Percentiles rank a stretch among this genome's conserved stretches.
Evolutionary conservation across 2,888 invertebrate genomes (phyloP).

Genomic region (Acronicta leporina): DNA sequence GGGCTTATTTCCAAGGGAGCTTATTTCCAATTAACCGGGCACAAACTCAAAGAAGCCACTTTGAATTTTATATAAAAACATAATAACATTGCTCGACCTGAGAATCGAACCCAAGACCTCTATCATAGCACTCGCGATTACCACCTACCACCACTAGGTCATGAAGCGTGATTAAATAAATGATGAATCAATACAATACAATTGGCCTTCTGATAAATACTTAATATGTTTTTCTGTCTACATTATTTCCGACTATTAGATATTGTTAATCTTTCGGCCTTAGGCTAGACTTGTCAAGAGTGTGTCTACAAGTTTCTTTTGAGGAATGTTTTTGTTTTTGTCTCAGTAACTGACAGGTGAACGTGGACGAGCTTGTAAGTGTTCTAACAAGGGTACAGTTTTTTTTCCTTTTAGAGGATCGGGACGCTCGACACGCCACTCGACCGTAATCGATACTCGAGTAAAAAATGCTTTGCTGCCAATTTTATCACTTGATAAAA

Average conservation of each 20-base stretch:
- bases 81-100: too few species aligned
- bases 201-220: too few species aligned
- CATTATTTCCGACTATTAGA: not conserved
- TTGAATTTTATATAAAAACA: too few species aligned
- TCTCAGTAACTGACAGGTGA: slow-evolving; percentile 6
- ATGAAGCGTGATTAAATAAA: too few species aligned
- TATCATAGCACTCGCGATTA: too few species aligned
- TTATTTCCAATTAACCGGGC: too few species aligned
- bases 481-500: slow-evolving; percentile 6
- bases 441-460: slow-evolving; percentile 19
- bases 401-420: slow-evolving; percentile 21
- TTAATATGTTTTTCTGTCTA: too few species aligned
- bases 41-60: too few species aligned
- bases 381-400: not conserved
- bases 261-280: not conserved
- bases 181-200: too few species aligned
- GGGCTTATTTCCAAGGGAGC: too few species aligned
- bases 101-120: too few species aligned
- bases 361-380: slow-evolving; percentile 7
- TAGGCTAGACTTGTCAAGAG: not conserved
- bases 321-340: not conserved
- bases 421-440: slow-evolving; percentile 2
- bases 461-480: slow-evolving; percentile 1
- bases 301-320: slow-evolving; percentile 10
- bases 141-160: too few species aligned